phyloP scores from a whole-genome alignment of 2,113 vertebrate genomes.

The Baryphthengus martii region DNA sequence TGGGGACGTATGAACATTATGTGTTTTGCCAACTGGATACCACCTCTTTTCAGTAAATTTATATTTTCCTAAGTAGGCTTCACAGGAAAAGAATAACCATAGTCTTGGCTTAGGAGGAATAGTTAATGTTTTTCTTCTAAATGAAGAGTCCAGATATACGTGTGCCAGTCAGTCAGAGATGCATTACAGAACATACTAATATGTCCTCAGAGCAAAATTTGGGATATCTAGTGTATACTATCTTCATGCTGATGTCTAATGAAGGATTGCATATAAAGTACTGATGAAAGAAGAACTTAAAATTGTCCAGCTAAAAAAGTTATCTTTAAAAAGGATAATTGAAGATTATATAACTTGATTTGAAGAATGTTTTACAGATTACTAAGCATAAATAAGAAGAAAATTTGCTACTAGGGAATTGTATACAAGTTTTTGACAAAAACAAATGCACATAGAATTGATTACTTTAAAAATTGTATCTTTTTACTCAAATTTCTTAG shows the following conservation, averaged over 20 bases:
- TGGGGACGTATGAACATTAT: background rate
- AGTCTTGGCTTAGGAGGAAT: background rate
- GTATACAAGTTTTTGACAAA: background rate
- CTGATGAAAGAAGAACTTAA: background rate
- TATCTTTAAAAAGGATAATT: background rate
- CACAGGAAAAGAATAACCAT: background rate
- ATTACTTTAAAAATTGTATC: background rate
- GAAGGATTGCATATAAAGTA: background rate
- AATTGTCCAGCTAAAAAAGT: background rate
- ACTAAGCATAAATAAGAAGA: background rate
- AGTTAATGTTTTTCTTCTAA: background rate
- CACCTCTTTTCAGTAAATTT: background rate
- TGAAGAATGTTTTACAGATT: background rate
- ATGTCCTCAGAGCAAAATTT: background rate
- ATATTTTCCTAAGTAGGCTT: background rate
- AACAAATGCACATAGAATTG: background rate
- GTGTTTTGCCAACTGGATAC: background rate
- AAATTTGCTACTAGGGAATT: background rate
- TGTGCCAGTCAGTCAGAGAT: background rate
- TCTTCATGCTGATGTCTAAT: background rate
- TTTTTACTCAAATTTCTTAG: background rate
- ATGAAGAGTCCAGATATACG: background rate
- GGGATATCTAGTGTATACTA: background rate
- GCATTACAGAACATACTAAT: background rate
- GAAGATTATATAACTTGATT: background rate